A percentile compares a stretch with the other conserved stretches of the same genome.
These are phyloP conservation scores for Spodoptera exigua DNA, from an alignment of 2,888 invertebrate species.

Conservation along the genomic window DNA sequence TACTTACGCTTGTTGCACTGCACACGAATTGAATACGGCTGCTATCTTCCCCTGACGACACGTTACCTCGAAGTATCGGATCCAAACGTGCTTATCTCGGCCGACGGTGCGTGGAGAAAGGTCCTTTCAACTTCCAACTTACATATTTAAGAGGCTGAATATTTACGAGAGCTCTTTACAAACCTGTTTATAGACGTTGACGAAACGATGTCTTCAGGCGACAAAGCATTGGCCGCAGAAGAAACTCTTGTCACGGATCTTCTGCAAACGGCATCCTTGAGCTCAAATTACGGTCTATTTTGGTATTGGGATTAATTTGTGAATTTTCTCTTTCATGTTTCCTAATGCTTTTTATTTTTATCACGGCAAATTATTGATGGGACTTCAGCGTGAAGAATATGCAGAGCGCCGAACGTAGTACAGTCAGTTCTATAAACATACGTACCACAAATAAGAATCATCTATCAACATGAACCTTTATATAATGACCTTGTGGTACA, in stretches of 20 bases:
- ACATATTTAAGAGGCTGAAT: slow-evolving; percentile 78
- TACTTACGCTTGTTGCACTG: slow-evolving; percentile 42
- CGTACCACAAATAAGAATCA: too few species aligned
- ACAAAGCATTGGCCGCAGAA: slow-evolving; percentile 23
- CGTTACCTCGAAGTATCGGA: slow-evolving; percentile 73
- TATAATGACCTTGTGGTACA: too few species aligned
- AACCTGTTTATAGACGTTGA: slow-evolving; percentile 50
- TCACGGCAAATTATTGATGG: too few species aligned
- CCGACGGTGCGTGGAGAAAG: slow-evolving; percentile 72
- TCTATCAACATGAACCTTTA: too few species aligned
- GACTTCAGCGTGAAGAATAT: too few species aligned
- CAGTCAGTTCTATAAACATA: slow-evolving; percentile 5
- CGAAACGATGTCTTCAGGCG: slow-evolving; percentile 20
- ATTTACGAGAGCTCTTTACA: slow-evolving; percentile 77
- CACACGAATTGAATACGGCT: slow-evolving; percentile 69
- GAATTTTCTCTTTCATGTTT: too few species aligned
- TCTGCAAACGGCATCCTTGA: slow-evolving; percentile 12
- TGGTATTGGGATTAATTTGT: too few species aligned
- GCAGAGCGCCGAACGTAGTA: background rate
- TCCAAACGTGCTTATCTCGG: slow-evolving; percentile 78
- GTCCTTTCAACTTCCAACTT: slow-evolving; percentile 76
- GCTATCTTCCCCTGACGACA: slow-evolving; percentile 68
- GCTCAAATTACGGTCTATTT: background rate
- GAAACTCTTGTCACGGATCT: slow-evolving; percentile 25
- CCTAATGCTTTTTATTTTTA: too few species aligned